Evolutionary conservation across 2,888 invertebrate genomes (phyloP), one percentile per base, ranked within the genome.

Genomic region (Autographa pulchrina): DNA sequence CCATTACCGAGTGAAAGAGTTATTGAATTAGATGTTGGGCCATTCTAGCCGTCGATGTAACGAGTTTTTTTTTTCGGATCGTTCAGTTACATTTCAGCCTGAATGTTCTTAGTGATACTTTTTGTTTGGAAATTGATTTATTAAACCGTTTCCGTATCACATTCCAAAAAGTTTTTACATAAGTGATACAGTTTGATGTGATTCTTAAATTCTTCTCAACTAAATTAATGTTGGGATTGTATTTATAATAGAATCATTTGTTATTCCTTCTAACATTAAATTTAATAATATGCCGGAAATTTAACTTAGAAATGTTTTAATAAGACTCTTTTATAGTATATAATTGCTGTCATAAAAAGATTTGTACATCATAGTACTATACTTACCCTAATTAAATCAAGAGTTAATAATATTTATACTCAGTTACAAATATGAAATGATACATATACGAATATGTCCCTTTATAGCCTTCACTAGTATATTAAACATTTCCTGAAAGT

Each of bases 1-100:
- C 60, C 64, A 75, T 62, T 75, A 32, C 61, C 62, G 18, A 9
- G 25, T 41, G 11, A 54, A 62, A 65, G 52, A 66, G 32, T 66
- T 67, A 58, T 65, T 60, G 16, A 62, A 60, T 67, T 72, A n/a
- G 31, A 58, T 54, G 48, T 31, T 65, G 35, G 16, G 32, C 68
- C 74, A 66, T 74, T 78, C 66, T 75, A 65, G 63, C 65, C 60
- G 62, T 56, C 60, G 66, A 74, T 71, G 56, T 0, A n/a, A 25
- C 31, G 9, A 25, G 14, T n/a, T 41, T 62, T 66, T 73, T 66
- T 69, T 25, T 54, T 14, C 41, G 41, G 32, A 62, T 64, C 31
- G 54, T 65, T 32, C 35, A 32, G 18, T n/a, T 14, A 9, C 25
- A 43, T 25, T 68, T 43, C 4, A 4, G 63, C 38, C 14, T 6